Evolutionary conservation across 2,797 vertebrate species (phyloP).

Genomic region (Sternarchorhynchus goeldii): DNA sequence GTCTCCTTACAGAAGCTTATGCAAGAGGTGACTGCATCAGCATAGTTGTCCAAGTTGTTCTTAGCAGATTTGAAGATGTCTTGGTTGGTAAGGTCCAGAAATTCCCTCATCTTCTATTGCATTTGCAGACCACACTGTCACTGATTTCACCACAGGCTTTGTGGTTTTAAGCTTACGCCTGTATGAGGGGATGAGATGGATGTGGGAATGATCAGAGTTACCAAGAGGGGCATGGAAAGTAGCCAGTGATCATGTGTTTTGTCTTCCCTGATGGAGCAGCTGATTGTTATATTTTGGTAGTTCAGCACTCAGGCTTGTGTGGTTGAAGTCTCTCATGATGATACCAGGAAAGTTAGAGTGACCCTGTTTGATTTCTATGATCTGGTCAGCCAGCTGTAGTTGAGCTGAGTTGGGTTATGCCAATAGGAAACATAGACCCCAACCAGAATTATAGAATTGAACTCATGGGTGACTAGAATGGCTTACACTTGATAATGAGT

Average conservation of each 20-base stretch:
- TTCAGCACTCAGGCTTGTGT: not conserved
- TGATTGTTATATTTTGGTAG: not conserved
- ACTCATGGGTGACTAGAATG: not conserved
- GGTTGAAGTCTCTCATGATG: not conserved
- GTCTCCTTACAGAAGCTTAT: not conserved
- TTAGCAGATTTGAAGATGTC: not conserved
- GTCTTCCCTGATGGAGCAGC: not conserved
- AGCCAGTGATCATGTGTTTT: not conserved
- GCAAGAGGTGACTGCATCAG: not conserved
- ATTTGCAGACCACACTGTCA: not conserved
- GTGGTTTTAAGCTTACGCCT: not conserved
- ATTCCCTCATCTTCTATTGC: not conserved
- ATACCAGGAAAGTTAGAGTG: not conserved
- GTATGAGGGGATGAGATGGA: not conserved
- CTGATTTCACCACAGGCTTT: not conserved
- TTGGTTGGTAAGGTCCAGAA: not conserved
- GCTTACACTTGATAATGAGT: not conserved
- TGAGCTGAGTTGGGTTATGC: not conserved
- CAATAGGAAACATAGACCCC: not conserved
- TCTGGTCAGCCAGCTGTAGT: constrained; percentile 1
- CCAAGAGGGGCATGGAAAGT: not conserved
- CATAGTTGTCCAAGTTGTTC: no score
- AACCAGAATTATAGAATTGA: not conserved
- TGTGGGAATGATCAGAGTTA: not conserved
- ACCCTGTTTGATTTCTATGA: not conserved